Base-by-base conservation (phyloP, 2,888 invertebrate genomes). In the Agrypnus murinus region DNA sequence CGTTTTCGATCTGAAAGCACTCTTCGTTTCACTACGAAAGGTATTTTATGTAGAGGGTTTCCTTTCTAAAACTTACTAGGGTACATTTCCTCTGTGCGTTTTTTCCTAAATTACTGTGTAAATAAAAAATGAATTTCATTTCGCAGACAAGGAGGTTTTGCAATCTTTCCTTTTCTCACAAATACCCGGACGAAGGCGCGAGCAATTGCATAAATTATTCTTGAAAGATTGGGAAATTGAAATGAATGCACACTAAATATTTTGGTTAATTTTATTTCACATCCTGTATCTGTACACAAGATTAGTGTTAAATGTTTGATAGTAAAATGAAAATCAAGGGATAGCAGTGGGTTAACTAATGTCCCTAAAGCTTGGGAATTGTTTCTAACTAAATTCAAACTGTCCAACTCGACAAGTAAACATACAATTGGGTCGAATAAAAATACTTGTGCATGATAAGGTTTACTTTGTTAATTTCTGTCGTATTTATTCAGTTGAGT, bases 381-480 rank as follows among this genome's bases (percentile, higher is more conserved):
- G 31, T 53, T 32, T n/a, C 25, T 31, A 10, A 48, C 25, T 17
- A 25, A 48, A 9, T 10, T 55, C 12, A 14, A 34, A 38, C 12
- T 7, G 38, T 14, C 19, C 38, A 55, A 55, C 12, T 55, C 36
- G 55, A 15, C 17, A 36, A 36, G 36, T 38, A 55, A 55, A 55
- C 55, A 55, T 34, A 55, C 34, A 36, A 55, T 55, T 36, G 36
- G 10, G 36, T 3, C 17, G 55, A 55, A 36, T 36, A 36, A 55
- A 55, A 36, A 36, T 17, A 55, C 36, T 36, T 38, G 36, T 12
- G 3, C 10, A 36, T 25, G n/a, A 14, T 12, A 31, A 15, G 55
- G 55, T 55, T 55, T 55, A 15, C 19, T 55, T 17, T n/a, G 36
- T 38, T 55, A 55, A 55, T 55, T 55, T 36, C 55, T 34, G 55